Conservation (phyloP, 2,797 vertebrate species). For the Melanotaenia trifasciata region DNA sequence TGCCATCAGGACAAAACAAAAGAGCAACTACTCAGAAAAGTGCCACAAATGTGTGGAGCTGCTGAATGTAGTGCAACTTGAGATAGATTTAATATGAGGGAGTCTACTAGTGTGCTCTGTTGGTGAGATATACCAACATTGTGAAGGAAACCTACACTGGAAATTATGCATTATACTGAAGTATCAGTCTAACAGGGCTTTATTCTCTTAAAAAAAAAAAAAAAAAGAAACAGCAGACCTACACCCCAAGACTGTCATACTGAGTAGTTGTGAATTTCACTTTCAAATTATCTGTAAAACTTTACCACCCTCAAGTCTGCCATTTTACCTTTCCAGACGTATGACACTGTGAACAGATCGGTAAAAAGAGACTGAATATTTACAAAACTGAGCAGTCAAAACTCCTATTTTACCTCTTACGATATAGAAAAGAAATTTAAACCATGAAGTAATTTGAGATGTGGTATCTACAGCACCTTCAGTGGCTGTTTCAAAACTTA, state of each 20-base stretch:
- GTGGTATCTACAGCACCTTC: conserved; percentile 9
- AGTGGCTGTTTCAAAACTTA: conserved; percentile 5
- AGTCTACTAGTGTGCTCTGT: conserved; percentile 2
- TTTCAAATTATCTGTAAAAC: conserved; percentile 5
- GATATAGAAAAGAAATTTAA: conserved; percentile 7
- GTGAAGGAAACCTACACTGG: not conserved
- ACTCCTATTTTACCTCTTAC: conserved; percentile 10
- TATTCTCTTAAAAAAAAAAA: not conserved
- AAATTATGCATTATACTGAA: not conserved
- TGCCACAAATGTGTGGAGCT: conserved; percentile 30
- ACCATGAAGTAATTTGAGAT: not conserved
- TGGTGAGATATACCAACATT: not conserved
- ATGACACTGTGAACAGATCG: not conserved
- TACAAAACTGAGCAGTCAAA: conserved; percentile 6
- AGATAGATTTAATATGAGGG: conserved; percentile 25
- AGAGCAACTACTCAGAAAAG: conserved; percentile 27
- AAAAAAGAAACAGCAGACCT: not conserved
- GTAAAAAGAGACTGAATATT: conserved; percentile 19
- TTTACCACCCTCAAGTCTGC: not conserved
- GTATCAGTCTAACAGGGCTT: not conserved
- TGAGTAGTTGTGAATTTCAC: conserved; percentile 3
- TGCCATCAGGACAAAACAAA: conserved; percentile 33
- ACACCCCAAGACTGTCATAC: conserved; percentile 2
- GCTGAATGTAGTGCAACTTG: conserved; percentile 8
- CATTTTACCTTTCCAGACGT: conserved; percentile 5